phyloP scores from a whole-genome alignment of 2,113 vertebrate species.

The Poeciliopsis turrubarensis region DNA sequence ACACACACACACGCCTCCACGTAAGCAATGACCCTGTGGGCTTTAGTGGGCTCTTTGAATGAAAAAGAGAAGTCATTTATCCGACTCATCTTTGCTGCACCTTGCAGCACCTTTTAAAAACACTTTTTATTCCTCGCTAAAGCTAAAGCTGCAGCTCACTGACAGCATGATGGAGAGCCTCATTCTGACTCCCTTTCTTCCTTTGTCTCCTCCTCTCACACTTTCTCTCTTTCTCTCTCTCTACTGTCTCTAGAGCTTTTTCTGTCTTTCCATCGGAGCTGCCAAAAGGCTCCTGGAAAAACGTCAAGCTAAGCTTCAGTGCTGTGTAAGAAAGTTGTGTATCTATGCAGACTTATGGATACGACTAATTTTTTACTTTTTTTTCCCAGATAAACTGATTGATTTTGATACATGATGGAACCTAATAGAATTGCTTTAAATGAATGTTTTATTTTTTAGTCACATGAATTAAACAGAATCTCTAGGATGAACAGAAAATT shows the following conservation, averaged over 20 bases:
- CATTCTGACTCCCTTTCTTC: slow-evolving; percentile 32
- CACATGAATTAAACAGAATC: too few relatives aligned
- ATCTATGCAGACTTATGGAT: background rate
- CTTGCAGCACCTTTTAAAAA: slow-evolving; percentile 70
- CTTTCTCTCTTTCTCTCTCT: slow-evolving; percentile 9
- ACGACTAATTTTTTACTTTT: background rate
- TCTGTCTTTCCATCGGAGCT: slow-evolving; percentile 34
- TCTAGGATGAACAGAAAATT: too few relatives aligned
- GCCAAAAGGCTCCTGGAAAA: slow-evolving; percentile 29
- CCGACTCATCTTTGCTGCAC: slow-evolving; percentile 66
- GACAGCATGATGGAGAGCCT: slow-evolving; percentile 82
- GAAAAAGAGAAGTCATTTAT: slow-evolving; percentile 74
- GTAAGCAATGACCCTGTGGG: slow-evolving; percentile 43
- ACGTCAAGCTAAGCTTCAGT: slow-evolving; percentile 45
- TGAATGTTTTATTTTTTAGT: too few relatives aligned
- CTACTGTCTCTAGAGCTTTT: slow-evolving; percentile 32
- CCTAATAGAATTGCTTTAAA: too few relatives aligned
- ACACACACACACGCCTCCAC: slow-evolving; percentile 24
- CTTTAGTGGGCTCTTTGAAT: slow-evolving; percentile 61
- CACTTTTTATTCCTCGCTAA: slow-evolving; percentile 65
- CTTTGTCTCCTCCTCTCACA: background rate
- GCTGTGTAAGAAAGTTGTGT: slow-evolving; percentile 31
- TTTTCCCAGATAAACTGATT: too few relatives aligned
- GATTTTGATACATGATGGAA: too few relatives aligned
- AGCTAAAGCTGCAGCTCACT: slow-evolving; percentile 63